Evolutionary conservation across 2,888 invertebrate species (phyloP).

Genomic region (Cephus rjabovi): DNA sequence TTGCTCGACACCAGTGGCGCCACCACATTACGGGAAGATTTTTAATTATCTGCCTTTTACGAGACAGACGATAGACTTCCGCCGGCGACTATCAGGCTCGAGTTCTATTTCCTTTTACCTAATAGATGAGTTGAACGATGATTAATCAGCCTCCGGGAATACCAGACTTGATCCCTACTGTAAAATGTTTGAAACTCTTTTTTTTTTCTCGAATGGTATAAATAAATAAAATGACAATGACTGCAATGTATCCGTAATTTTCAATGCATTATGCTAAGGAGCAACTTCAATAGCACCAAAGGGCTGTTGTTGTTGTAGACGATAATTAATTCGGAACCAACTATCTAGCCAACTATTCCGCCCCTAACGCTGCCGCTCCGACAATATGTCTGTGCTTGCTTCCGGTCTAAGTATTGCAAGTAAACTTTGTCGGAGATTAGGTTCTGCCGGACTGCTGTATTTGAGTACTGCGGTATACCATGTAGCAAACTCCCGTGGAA

Average conservation of each 20-base stretch:
- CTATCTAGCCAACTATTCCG: conserved; percentile 43
- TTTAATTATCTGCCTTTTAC: conserved; percentile 21
- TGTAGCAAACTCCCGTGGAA: neutral
- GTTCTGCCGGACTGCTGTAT: conserved; percentile 4
- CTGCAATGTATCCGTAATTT: neutral
- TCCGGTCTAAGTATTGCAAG: conserved; percentile 44
- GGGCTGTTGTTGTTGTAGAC: conserved; percentile 9
- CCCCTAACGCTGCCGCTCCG: conserved; percentile 27
- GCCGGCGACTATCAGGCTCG: conserved; percentile 5
- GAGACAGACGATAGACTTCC: conserved; percentile 17
- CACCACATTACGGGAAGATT: neutral
- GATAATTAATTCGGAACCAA: conserved; percentile 49
- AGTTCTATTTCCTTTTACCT: neutral
- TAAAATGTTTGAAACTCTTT: neutral
- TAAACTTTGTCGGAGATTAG: conserved; percentile 45
- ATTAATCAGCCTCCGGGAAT: neutral
- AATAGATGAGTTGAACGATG: neutral
- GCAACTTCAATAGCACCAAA: neutral
- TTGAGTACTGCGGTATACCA: neutral
- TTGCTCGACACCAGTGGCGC: conserved; percentile 4
- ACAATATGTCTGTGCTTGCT: conserved; percentile 49
- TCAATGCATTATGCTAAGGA: neutral
- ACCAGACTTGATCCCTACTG: neutral
- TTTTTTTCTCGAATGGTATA: neutral
- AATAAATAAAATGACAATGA: neutral